Percentiles rank a stretch among this genome's conserved stretches.
phyloP scores from a whole-genome alignment of 37 sponge, comb jelly and placozoan species.

The Dysidea cf. avara region DNA sequence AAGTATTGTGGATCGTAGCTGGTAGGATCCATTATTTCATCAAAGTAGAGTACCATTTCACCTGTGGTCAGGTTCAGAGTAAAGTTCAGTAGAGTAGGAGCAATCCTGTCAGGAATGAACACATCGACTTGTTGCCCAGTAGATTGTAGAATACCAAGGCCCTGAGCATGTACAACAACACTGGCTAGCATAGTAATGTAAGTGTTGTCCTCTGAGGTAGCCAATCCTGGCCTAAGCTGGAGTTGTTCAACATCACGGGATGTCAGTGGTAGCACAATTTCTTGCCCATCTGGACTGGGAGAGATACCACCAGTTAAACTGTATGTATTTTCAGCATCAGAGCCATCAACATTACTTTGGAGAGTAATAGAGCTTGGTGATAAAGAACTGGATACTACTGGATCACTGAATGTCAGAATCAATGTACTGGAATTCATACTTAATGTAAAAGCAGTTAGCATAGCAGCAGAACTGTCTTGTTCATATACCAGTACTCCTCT shows the following conservation, averaged over 20 bases:
- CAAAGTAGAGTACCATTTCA: constrained; percentile 52
- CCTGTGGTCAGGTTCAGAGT: constrained; percentile 58
- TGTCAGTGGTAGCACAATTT: constrained; percentile 51
- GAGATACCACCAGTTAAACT: constrained; percentile 71
- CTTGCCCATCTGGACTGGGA: constrained; percentile 62
- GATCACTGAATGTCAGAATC: constrained; percentile 83
- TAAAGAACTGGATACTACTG: constrained; percentile 61
- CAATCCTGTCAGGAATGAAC: constrained; percentile 65
- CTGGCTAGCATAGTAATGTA: constrained; percentile 54
- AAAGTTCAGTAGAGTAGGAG: constrained; percentile 75
- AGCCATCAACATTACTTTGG: constrained; percentile 38
- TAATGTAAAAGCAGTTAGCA: constrained; percentile 63
- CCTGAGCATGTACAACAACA: constrained; percentile 51
- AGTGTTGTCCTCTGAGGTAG: constrained; percentile 69
- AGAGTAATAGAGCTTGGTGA: constrained; percentile 58
- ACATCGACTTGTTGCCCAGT: constrained; percentile 53
- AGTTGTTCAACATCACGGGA: constrained; percentile 69
- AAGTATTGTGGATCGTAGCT: constrained; percentile 61
- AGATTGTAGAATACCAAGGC: constrained; percentile 55
- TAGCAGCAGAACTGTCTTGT: constrained; percentile 51
- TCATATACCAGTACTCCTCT: constrained; percentile 4
- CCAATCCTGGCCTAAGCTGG: constrained; percentile 59
- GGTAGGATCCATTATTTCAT: constrained; percentile 78
- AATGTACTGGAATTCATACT: constrained; percentile 73
- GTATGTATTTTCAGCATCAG: constrained; percentile 37